phyloP scores from a whole-genome alignment of 2,113 vertebrate genomes.

The Chlamydotis undulata region DNA sequence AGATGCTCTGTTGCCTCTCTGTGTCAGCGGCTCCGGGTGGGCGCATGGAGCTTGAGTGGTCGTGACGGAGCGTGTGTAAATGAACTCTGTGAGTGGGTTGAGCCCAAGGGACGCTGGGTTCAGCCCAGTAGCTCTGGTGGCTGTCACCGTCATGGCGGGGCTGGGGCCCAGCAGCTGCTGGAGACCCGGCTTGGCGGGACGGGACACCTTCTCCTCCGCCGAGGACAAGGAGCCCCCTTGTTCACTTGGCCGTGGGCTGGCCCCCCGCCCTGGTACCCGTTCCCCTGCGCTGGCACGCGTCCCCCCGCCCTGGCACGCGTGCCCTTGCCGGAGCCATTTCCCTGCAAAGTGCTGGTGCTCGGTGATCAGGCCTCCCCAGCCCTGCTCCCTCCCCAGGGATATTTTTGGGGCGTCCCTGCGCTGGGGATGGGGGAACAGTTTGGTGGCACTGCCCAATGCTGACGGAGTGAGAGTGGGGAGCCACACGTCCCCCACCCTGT shows the following conservation, averaged over 20 bases:
- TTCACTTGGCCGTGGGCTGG: not conserved
- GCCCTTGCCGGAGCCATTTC: not conserved
- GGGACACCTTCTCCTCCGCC: fast-evolving
- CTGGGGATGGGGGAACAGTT: too few species aligned
- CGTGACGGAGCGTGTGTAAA: fast-evolving
- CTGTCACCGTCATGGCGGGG: not conserved
- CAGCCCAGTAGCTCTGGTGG: fast-evolving
- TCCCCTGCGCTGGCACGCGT: not conserved
- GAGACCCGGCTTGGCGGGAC: not conserved
- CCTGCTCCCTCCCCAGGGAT: not conserved
- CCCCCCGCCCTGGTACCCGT: not conserved
- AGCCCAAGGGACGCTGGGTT: not conserved
- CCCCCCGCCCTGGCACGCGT: not conserved
- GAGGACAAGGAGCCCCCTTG: not conserved
- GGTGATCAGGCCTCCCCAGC: fast-evolving
- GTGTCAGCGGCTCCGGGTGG: fast-evolving
- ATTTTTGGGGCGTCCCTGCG: not conserved
- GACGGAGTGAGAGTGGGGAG: not conserved
- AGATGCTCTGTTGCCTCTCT: not conserved
- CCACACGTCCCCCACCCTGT: not conserved
- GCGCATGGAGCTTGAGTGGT: not conserved
- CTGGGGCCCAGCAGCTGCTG: not conserved
- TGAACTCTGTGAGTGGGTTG: not conserved
- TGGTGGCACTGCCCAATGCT: fast-evolving
- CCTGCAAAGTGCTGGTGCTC: not conserved